phyloP scores from a whole-genome alignment of 1,140 invertebrate species.

The Penaeus indicus region DNA sequence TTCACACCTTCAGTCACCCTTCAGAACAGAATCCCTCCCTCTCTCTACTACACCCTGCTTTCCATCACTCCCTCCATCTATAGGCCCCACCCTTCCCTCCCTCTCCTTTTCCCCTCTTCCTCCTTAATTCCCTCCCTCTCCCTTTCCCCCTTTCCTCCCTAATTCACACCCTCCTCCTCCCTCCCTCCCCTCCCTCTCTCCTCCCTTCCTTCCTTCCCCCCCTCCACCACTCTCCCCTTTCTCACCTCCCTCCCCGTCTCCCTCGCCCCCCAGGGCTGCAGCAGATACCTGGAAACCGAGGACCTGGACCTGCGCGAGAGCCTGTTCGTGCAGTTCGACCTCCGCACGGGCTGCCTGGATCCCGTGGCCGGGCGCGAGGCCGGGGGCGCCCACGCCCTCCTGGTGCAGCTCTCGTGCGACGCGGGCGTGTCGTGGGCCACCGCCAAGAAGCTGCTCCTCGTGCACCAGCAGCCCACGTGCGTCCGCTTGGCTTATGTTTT shows the following conservation, averaged over 20 bases:
- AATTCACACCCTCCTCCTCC: too few relatives aligned
- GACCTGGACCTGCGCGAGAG: constrained; percentile 71
- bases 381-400: constrained; percentile 68
- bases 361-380: constrained; percentile 63
- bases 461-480: constrained; percentile 64
- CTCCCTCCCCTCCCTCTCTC: too few relatives aligned
- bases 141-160: too few relatives aligned
- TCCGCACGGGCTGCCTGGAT: constrained; percentile 71
- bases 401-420: constrained; percentile 70
- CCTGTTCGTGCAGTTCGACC: constrained; percentile 71
- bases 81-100: too few relatives aligned
- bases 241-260: neutral
- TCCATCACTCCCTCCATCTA: too few relatives aligned
- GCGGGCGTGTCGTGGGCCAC: constrained; percentile 70
- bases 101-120: too few relatives aligned
- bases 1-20: too few relatives aligned
- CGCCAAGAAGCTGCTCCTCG: constrained; percentile 68
- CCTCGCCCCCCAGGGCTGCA: constrained; percentile 69
- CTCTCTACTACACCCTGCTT: too few relatives aligned
- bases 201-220: too few relatives aligned
- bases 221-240: too few relatives aligned
- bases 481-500: constrained; percentile 65
- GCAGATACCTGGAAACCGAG: constrained; percentile 69
- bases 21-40: too few relatives aligned
- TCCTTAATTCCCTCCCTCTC: too few relatives aligned